Evolutionary conservation across 2,888 invertebrate genomes (phyloP).

Genomic region (Malacosoma neustria): DNA sequence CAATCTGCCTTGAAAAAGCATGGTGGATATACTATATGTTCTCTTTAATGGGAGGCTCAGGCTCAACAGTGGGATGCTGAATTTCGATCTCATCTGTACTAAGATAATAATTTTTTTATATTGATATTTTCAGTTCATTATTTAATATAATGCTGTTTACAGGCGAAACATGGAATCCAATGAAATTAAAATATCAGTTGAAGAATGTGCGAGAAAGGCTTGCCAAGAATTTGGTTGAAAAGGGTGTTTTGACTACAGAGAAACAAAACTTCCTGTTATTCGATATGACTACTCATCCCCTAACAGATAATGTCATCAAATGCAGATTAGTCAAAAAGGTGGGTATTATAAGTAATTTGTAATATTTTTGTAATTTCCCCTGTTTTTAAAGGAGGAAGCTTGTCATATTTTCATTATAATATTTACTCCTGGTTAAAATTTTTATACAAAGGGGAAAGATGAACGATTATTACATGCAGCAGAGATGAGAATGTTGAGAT

Average conservation of each 20-base stretch:
- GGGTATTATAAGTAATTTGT: conserved; percentile 11
- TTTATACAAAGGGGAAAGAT: no score
- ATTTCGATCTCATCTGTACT: no score
- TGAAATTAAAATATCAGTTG: conserved; percentile 97
- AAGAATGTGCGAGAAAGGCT: conserved; percentile 99
- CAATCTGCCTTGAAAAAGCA: no score
- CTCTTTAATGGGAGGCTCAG: no score
- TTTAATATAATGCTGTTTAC: conserved; percentile 22
- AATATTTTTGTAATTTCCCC: neutral
- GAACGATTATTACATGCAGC: no score
- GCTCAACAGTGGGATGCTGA: no score
- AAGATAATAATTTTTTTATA: no score
- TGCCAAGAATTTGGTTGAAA: conserved; percentile 99
- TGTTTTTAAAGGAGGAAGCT: neutral
- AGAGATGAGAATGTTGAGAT: no score
- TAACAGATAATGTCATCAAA: conserved; percentile 96
- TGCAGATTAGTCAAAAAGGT: conserved; percentile 97
- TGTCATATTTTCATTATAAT: neutral
- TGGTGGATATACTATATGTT: no score
- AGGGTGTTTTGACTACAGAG: conserved; percentile 98
- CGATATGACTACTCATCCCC: conserved; percentile 99
- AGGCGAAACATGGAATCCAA: conserved; percentile 99
- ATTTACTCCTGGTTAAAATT: neutral
- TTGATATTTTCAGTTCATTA: no score
- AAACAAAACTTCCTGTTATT: conserved; percentile 99